Percentiles rank a stretch among this genome's conserved stretches.
These are phyloP conservation scores for Micromesistius poutassou DNA, from an alignment of 2,797 vertebrate species.

Conservation along the genomic window DNA sequence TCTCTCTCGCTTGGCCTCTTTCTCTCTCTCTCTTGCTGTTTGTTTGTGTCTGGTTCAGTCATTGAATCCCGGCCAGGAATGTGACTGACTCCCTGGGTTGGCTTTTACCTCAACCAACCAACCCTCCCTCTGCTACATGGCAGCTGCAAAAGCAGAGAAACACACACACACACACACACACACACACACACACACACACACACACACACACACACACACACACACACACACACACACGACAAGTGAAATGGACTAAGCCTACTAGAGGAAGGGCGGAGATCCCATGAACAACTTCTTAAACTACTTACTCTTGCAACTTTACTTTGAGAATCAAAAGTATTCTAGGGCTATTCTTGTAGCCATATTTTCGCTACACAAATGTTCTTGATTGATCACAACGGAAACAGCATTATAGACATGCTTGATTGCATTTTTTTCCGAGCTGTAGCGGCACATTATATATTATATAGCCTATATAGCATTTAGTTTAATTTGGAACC, in stretches of 20 bases:
- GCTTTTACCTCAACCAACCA: slow-evolving; percentile 85
- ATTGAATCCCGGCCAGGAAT: slow-evolving; percentile 95
- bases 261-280: not conserved
- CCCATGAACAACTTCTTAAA: not conserved
- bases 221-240: too few species aligned
- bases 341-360: not conserved
- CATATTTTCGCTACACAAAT: not conserved
- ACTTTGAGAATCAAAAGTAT: not conserved
- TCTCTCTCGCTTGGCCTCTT: slow-evolving; percentile 36
- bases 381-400: not conserved
- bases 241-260: not conserved
- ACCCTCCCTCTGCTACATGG: slow-evolving; percentile 78
- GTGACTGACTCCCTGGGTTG: slow-evolving; percentile 90
- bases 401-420: not conserved
- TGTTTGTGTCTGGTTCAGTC: slow-evolving; percentile 95
- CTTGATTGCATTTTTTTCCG: not conserved
- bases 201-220: too few species aligned
- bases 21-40: slow-evolving; percentile 74
- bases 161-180: not conserved
- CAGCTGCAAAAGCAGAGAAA: slow-evolving; percentile 70
- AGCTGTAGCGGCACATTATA: not conserved
- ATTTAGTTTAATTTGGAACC: not conserved
- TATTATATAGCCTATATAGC: not conserved
- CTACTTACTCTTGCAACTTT: not conserved
- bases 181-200: not conserved